Evolutionary conservation across 2,888 invertebrate species (phyloP).

Genomic region (Digitonthophagus gazella): DNA sequence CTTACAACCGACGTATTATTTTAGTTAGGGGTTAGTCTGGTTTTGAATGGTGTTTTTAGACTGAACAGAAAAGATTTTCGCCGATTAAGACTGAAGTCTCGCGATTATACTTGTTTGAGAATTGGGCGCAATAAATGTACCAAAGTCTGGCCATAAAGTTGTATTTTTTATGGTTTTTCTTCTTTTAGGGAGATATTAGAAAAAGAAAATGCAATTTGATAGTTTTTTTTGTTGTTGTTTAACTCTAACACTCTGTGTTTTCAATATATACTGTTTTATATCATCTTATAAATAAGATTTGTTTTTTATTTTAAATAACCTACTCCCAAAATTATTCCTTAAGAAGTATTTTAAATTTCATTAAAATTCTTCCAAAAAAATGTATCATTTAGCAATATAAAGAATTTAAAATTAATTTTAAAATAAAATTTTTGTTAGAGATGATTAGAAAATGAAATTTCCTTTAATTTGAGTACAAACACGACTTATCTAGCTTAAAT

Average conservation of each 20-base stretch:
- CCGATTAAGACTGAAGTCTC: background rate
- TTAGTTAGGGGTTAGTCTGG: constrained; percentile 50
- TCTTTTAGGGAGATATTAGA: background rate
- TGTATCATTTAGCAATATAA: too few relatives aligned
- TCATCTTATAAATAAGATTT: background rate
- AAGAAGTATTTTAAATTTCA: too few relatives aligned
- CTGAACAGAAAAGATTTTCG: background rate
- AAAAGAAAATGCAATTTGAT: too few relatives aligned
- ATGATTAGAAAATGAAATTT: too few relatives aligned
- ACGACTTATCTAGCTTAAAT: too few relatives aligned
- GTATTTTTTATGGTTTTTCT: constrained; percentile 2
- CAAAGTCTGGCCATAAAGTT: background rate
- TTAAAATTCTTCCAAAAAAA: too few relatives aligned
- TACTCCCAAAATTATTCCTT: too few relatives aligned
- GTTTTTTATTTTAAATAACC: background rate
- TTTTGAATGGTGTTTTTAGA: constrained; percentile 36
- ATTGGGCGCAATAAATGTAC: background rate
- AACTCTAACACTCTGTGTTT: too few relatives aligned
- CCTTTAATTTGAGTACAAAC: too few relatives aligned
- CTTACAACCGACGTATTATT: constrained; percentile 60
- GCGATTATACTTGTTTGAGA: background rate
- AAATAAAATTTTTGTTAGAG: too few relatives aligned
- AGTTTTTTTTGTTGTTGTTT: background rate
- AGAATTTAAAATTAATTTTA: too few relatives aligned
- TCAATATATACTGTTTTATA: background rate